These are phyloP conservation scores for Anthopleura sola DNA, from an alignment of 64 coral and sea anemone species.

Conservation along the genomic window DNA sequence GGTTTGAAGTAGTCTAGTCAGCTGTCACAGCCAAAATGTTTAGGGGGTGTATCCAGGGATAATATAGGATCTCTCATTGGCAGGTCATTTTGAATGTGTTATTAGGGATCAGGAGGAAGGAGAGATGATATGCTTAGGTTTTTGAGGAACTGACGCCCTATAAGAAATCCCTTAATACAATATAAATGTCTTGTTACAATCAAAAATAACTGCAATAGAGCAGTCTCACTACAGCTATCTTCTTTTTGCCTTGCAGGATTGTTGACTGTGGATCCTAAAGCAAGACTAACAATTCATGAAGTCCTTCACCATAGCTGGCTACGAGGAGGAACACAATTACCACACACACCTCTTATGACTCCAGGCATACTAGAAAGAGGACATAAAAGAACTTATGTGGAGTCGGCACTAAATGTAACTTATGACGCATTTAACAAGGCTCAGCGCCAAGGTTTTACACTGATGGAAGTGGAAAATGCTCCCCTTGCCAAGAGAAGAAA, in stretches of 20 bases:
- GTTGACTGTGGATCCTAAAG: conserved; percentile 89
- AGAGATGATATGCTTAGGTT: too few species aligned
- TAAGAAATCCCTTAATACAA: too few species aligned
- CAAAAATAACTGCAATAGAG: neutral
- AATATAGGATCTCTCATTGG: too few species aligned
- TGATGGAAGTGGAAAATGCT: conserved; percentile 96
- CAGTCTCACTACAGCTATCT: neutral
- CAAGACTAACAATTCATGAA: conserved; percentile 86
- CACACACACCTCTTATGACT: conserved; percentile 95
- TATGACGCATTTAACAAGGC: conserved; percentile 96
- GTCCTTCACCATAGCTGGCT: conserved; percentile 94
- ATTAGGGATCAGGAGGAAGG: too few species aligned
- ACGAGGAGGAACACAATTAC: conserved; percentile 59
- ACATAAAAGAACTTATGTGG: conserved; percentile 95
- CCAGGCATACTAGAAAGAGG: conserved; percentile 89
- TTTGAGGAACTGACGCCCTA: too few species aligned
- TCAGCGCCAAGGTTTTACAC: conserved; percentile 82
- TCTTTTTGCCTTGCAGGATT: conserved; percentile 49
- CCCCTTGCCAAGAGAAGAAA: conserved; percentile 94
- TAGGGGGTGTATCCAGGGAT: too few species aligned
- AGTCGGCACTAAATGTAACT: conserved; percentile 90
- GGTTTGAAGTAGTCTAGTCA: too few species aligned
- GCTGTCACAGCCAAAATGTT: too few species aligned
- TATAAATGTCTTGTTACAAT: too few species aligned
- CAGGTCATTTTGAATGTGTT: too few species aligned